These are phyloP conservation scores for Panurus biarmicus DNA, from an alignment of 2,113 vertebrate genomes.

Conservation along the genomic window DNA sequence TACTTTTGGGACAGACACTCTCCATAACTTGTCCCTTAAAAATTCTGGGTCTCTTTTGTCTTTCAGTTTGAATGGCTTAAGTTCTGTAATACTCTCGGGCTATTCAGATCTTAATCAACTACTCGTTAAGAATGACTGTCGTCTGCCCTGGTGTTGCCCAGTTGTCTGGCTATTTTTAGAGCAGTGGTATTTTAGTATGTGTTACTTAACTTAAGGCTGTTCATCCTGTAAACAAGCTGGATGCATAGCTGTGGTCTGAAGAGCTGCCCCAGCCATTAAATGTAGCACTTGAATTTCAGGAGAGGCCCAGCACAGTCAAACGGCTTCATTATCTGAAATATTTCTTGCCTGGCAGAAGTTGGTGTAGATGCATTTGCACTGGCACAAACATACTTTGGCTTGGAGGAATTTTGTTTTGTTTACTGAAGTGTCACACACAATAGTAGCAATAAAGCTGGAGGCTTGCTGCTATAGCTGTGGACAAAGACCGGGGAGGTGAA, in stretches of 20 bases:
- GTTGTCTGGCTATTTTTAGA: conserved; percentile 28
- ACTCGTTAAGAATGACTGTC: background rate
- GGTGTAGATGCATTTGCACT: background rate
- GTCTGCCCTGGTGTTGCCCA: background rate
- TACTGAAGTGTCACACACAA: conserved; percentile 4
- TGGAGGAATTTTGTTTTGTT: background rate
- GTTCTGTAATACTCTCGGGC: background rate
- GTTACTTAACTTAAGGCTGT: background rate
- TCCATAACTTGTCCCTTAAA: background rate
- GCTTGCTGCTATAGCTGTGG: background rate
- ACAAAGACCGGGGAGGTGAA: background rate
- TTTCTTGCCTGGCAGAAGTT: background rate
- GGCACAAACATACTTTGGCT: background rate
- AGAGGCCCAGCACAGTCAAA: background rate
- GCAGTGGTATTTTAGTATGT: background rate
- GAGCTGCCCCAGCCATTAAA: background rate
- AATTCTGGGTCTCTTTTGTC: background rate
- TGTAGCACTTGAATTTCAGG: background rate
- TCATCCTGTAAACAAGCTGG: conserved; percentile 6
- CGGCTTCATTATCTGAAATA: background rate
- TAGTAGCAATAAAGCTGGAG: background rate
- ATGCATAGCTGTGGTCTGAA: background rate
- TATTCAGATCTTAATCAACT: background rate
- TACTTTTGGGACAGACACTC: background rate
- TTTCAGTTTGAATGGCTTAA: background rate